Conservation (phyloP, 2,888 invertebrate species). For the Cantharis rufa region DNA sequence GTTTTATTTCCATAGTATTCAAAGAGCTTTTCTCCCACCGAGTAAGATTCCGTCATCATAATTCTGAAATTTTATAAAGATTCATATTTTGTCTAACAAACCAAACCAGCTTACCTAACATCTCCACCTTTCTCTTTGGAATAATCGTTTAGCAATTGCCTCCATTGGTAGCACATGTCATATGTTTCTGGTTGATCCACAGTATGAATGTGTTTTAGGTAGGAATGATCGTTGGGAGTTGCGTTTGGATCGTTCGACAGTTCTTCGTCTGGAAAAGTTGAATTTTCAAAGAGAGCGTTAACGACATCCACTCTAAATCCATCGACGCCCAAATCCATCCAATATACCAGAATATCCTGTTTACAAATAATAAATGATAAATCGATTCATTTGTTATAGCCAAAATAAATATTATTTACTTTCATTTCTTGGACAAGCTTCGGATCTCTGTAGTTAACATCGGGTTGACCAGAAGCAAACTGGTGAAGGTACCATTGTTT, state of each 20-base stretch:
- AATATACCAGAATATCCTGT: constrained; percentile 72
- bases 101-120: constrained; percentile 42
- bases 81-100: background rate
- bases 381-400: background rate
- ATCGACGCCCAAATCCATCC: constrained; percentile 82
- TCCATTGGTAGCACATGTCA: constrained; percentile 70
- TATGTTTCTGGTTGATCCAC: constrained; percentile 62
- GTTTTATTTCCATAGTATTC: constrained; percentile 66
- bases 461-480: constrained; percentile 75
- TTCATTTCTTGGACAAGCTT: constrained; percentile 70
- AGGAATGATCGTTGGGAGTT: background rate
- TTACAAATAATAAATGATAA: background rate
- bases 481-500: constrained; percentile 77
- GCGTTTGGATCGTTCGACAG: background rate
- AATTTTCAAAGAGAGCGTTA: constrained; percentile 56
- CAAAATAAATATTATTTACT: constrained; percentile 36
- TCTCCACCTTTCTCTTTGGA: constrained; percentile 51
- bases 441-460: constrained; percentile 78
- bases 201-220: constrained; percentile 63
- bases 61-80: constrained; percentile 56
- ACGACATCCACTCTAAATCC: constrained; percentile 87
- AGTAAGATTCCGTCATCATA: constrained; percentile 79
- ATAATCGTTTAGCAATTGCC: constrained; percentile 65
- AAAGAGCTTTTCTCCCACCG: constrained; percentile 63
- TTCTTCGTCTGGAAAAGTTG: constrained; percentile 16